These are phyloP conservation scores for Pristiophorus japonicus DNA, from an alignment of 2,113 vertebrate species.

Conservation along the genomic window DNA sequence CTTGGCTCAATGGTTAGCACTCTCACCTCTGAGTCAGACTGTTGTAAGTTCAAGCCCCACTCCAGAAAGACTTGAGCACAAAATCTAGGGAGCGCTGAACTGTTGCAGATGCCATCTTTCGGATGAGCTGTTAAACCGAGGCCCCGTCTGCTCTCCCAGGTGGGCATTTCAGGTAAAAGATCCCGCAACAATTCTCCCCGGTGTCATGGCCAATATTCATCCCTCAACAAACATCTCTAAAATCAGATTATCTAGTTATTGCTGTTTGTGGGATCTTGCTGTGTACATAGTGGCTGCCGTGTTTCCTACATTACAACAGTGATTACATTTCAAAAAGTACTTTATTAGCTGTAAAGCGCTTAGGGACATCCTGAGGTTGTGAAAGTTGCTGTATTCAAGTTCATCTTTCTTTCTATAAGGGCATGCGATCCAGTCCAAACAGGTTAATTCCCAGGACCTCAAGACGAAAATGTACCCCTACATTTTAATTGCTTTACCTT, in stretches of 20 bases:
- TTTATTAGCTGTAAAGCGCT: not conserved
- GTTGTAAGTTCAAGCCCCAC: not conserved
- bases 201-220: not conserved
- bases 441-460: too few relatives aligned
- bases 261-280: not conserved
- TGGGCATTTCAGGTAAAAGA: too few relatives aligned
- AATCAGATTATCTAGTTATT: not conserved
- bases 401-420: too few relatives aligned
- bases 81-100: not conserved
- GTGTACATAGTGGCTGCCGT: not conserved
- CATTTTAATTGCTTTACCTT: too few relatives aligned
- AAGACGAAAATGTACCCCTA: too few relatives aligned
- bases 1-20: not conserved
- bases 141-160: too few relatives aligned
- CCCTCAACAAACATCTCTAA: not conserved
- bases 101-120: not conserved
- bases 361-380: not conserved
- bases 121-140: too few relatives aligned
- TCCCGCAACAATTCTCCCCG: too few relatives aligned
- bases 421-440: too few relatives aligned
- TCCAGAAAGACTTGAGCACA: not conserved
- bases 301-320: not conserved
- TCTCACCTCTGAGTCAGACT: not conserved
- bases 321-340: not conserved
- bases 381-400: too few relatives aligned